phyloP scores from a whole-genome alignment of 2,113 vertebrate genomes.

The Gymnarchus niloticus region DNA sequence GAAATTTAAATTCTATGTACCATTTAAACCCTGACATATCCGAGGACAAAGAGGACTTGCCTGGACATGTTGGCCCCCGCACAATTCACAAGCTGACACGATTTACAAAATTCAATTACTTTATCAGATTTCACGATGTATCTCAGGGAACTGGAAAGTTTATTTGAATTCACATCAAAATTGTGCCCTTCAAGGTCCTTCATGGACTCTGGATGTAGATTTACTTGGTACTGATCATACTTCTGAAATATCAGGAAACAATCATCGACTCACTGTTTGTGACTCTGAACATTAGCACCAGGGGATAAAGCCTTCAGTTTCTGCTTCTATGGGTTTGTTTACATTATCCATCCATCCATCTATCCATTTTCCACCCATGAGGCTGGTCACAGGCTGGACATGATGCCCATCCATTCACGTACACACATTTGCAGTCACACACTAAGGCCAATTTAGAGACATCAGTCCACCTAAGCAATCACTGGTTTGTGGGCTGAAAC shows the following conservation, averaged over 20 bases:
- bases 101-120: neutral
- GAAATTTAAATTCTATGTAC: constrained; percentile 9
- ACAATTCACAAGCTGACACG: neutral
- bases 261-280: neutral
- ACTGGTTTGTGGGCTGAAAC: neutral
- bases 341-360: neutral
- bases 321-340: neutral
- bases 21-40: constrained; percentile 5
- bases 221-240: neutral
- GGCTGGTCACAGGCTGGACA: neutral
- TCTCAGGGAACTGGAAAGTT: neutral
- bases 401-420: neutral
- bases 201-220: neutral
- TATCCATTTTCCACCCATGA: neutral
- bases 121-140: neutral
- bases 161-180: constrained; percentile 11
- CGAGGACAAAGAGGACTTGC: neutral
- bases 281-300: neutral
- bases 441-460: neutral
- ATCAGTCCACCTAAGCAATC: neutral
- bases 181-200: neutral
- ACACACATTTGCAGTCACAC: neutral
- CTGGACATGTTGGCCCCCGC: neutral
- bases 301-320: neutral
- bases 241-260: neutral